Conservation (phyloP, 2,888 invertebrate species). For the Plebejus melissa region DNA sequence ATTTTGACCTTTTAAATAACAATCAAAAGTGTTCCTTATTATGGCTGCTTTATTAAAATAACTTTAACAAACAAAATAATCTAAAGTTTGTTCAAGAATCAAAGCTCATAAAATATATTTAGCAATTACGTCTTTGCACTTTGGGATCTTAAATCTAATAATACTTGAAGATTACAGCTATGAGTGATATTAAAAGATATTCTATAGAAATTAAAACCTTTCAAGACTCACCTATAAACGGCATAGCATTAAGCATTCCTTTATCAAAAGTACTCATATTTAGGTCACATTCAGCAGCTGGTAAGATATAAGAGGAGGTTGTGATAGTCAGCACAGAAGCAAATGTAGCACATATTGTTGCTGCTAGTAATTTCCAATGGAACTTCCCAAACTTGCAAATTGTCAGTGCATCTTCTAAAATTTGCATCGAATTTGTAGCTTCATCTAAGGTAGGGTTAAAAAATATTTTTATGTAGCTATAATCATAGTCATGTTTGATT, state of each 20-base stretch:
- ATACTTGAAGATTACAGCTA: too few species aligned
- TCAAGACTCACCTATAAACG: background rate
- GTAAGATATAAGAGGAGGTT: background rate
- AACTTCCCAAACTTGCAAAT: background rate
- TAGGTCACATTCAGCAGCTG: background rate
- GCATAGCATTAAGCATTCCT: slow-evolving; percentile 8
- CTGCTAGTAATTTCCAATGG: background rate
- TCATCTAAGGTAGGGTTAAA: background rate
- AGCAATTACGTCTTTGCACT: too few species aligned
- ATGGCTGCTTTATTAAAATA: background rate
- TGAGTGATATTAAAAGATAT: too few species aligned
- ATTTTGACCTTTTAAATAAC: background rate
- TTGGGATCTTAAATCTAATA: too few species aligned
- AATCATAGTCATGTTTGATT: too few species aligned
- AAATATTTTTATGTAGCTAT: too few species aligned
- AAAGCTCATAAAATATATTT: too few species aligned
- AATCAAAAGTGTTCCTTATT: background rate
- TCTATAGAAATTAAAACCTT: background rate
- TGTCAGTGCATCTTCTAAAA: background rate
- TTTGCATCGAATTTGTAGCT: background rate
- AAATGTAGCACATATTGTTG: background rate
- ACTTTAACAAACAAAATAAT: background rate
- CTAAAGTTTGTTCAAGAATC: too few species aligned
- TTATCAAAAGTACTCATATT: background rate
- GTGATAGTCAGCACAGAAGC: background rate